Evolutionary conservation across 2,797 vertebrate genomes (phyloP).

Genomic region (Carcharodon carcharias): DNA sequence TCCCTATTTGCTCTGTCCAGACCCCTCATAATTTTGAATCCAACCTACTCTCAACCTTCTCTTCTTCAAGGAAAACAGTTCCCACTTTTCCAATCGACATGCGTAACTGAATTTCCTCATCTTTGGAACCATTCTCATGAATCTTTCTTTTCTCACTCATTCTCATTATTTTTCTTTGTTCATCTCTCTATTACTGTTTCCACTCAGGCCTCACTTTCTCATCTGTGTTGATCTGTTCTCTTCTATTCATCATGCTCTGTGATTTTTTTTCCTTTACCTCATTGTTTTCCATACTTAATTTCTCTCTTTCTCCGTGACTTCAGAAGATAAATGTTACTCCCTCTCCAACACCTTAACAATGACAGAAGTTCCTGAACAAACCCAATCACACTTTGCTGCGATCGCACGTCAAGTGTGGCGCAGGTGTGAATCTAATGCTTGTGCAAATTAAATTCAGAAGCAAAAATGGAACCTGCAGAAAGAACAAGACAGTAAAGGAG

Average conservation of each 20-base stretch:
- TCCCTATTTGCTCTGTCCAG: not conserved
- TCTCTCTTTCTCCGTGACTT: not conserved
- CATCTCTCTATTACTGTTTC: not conserved
- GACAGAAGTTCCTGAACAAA: not conserved
- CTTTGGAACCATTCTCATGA: no score
- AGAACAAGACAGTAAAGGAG: not conserved
- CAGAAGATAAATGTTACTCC: not conserved
- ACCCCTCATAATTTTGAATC: not conserved
- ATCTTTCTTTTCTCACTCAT: no score
- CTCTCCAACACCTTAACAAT: not conserved
- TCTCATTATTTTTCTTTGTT: not conserved
- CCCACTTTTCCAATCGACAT: no score
- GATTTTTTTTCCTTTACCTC: no score
- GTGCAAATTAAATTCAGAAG: constrained; percentile 22
- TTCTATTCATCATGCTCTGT: not conserved
- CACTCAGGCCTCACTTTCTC: not conserved
- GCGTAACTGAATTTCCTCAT: no score
- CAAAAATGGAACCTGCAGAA: not conserved
- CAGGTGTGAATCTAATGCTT: not conserved
- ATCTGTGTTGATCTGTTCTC: not conserved
- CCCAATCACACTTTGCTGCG: not conserved
- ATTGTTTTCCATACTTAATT: not conserved
- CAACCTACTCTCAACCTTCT: no score
- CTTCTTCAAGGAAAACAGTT: no score
- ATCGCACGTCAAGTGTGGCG: not conserved